Conservation (phyloP, 2,888 invertebrate species). For the Morpho helenor region DNA sequence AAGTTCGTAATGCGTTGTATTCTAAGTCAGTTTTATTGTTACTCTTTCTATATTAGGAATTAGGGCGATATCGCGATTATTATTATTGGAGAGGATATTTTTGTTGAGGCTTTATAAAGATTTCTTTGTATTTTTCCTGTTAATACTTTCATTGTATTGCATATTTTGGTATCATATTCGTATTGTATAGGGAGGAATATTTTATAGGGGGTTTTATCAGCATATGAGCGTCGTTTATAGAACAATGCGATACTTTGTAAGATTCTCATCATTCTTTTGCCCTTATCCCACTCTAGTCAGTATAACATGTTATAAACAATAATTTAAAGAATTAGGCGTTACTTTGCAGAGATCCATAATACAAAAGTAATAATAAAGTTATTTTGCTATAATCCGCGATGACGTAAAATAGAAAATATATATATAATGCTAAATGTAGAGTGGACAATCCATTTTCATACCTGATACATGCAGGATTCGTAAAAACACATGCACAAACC, state of each 20-base stretch:
- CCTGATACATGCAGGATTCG: too few species aligned
- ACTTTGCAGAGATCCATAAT: too few species aligned
- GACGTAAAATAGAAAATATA: too few species aligned
- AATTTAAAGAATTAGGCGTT: too few species aligned
- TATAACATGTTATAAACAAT: too few species aligned
- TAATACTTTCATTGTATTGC: slow-evolving; percentile 21
- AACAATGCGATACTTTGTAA: background rate
- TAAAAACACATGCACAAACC: too few species aligned
- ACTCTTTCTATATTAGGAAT: slow-evolving; percentile 23
- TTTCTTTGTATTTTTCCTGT: slow-evolving; percentile 25
- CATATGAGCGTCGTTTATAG: background rate
- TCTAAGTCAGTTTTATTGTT: slow-evolving; percentile 14
- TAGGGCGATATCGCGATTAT: slow-evolving; percentile 28
- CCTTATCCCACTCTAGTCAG: too few species aligned
- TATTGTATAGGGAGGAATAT: background rate
- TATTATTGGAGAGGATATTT: slow-evolving; percentile 26
- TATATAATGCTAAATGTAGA: too few species aligned
- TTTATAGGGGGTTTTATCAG: background rate
- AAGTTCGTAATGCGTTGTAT: slow-evolving; percentile 8
- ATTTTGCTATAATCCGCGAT: too few species aligned
- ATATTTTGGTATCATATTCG: slow-evolving; percentile 1
- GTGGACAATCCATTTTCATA: too few species aligned
- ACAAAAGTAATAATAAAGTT: too few species aligned
- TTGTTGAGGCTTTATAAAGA: slow-evolving; percentile 20
- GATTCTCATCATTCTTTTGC: too few species aligned